phyloP scores from a whole-genome alignment of 1,140 invertebrate genomes.

The Bombus cullumanus region DNA sequence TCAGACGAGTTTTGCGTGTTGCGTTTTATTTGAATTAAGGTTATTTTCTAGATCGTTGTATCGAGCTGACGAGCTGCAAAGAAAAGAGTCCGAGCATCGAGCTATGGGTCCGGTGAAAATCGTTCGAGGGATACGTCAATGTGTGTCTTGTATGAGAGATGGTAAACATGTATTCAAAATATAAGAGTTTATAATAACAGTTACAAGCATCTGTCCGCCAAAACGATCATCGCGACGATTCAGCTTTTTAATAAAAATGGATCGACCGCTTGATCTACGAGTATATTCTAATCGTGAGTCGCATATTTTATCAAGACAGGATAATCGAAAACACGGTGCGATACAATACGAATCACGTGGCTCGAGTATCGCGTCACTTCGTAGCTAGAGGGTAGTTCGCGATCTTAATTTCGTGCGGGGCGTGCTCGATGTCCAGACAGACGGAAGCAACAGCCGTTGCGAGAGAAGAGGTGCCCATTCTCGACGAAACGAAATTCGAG shows the following conservation, averaged over 20 bases:
- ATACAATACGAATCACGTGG: background rate
- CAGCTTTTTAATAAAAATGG: no score
- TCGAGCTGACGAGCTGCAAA: no score
- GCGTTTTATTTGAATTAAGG: background rate
- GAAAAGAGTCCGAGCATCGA: no score
- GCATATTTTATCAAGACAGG: background rate
- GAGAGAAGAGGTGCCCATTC: background rate
- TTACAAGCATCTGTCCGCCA: no score
- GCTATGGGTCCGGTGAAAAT: no score
- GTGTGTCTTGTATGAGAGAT: no score
- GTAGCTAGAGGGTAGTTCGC: background rate
- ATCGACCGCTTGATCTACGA: background rate
- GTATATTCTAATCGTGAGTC: background rate
- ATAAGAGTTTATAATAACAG: no score
- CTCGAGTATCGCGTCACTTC: background rate
- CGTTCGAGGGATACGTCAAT: no score
- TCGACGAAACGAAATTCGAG: constrained; percentile 38
- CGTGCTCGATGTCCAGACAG: constrained; percentile 9
- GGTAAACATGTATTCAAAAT: no score
- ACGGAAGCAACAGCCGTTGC: background rate
- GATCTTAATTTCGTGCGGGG: constrained; percentile 28
- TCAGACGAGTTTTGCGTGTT: background rate
- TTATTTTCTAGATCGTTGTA: background rate
- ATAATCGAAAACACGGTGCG: no score
- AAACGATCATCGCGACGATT: no score